Percentiles rank a stretch among this genome's conserved stretches.
Conservation (phyloP, 1,140 invertebrate genomes). For the Bombus turneri region DNA sequence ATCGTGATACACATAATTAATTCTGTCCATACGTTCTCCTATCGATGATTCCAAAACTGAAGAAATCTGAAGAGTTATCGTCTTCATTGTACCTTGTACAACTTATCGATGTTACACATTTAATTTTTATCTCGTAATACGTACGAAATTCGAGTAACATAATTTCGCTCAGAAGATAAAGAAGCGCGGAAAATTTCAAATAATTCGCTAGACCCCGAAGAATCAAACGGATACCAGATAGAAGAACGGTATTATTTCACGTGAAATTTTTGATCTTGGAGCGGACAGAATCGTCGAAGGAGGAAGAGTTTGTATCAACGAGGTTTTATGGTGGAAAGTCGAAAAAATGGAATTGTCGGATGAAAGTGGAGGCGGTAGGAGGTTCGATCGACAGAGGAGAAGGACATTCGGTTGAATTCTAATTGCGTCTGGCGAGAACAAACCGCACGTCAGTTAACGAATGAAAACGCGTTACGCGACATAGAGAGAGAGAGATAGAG, state of each 20-base stretch:
- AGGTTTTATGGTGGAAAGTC: background rate
- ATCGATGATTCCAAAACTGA: no score
- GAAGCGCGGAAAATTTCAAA: background rate
- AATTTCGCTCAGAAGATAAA: no score
- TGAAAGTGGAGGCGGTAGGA: background rate
- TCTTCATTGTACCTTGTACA: no score
- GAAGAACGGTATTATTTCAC: background rate
- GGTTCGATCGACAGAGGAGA: background rate
- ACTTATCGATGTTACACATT: no score
- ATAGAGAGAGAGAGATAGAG: background rate
- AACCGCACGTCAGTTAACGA: slow-evolving; percentile 38
- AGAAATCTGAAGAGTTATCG: no score
- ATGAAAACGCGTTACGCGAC: background rate
- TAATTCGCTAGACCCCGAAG: background rate
- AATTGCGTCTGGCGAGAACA: slow-evolving; percentile 25
- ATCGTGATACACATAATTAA: no score
- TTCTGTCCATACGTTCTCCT: no score
- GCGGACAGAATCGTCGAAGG: no score
- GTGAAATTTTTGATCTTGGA: background rate
- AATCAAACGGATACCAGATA: background rate
- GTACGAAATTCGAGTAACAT: no score
- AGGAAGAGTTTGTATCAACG: background rate
- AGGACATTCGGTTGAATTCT: slow-evolving; percentile 19
- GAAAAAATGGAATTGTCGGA: no score
- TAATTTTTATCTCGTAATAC: no score